Evolutionary conservation across 2,888 invertebrate species (phyloP).

Genomic region (Diplazon laetatorius): DNA sequence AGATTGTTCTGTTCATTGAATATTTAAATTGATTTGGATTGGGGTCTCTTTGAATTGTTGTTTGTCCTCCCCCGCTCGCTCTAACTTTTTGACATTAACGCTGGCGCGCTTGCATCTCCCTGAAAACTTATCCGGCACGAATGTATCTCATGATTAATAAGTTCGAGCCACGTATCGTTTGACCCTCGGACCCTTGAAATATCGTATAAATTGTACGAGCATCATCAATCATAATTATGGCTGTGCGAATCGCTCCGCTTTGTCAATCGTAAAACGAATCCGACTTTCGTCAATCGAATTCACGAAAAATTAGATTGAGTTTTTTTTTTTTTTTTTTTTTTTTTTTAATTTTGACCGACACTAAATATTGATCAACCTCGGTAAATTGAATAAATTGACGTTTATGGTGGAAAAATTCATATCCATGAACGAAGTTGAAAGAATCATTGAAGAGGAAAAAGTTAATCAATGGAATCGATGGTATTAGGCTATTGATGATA

Average conservation of each 20-base stretch:
- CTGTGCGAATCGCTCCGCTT: background rate
- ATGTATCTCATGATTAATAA: conserved; percentile 2
- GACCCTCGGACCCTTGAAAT: background rate
- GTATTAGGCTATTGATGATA: no score
- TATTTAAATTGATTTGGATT: conserved; percentile 41
- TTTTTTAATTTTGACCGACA: no score
- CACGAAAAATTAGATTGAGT: no score
- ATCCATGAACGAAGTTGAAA: background rate
- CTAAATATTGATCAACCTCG: no score
- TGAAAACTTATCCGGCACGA: conserved; percentile 9
- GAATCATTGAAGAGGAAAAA: background rate
- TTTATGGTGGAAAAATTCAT: no score
- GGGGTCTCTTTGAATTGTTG: conserved; percentile 21
- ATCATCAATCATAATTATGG: background rate
- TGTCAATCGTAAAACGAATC: background rate
- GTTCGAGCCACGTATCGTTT: conserved; percentile 6
- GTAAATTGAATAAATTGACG: no score
- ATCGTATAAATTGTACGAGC: background rate
- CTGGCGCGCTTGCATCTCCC: background rate
- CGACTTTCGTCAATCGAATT: background rate
- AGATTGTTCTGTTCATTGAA: conserved; percentile 30
- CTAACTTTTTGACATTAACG: conserved; percentile 10
- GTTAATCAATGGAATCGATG: no score
- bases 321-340: no score
- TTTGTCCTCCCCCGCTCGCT: background rate